These are phyloP conservation scores for Eupeodes corollae DNA, from an alignment of 1,140 invertebrate species.

Conservation along the genomic window DNA sequence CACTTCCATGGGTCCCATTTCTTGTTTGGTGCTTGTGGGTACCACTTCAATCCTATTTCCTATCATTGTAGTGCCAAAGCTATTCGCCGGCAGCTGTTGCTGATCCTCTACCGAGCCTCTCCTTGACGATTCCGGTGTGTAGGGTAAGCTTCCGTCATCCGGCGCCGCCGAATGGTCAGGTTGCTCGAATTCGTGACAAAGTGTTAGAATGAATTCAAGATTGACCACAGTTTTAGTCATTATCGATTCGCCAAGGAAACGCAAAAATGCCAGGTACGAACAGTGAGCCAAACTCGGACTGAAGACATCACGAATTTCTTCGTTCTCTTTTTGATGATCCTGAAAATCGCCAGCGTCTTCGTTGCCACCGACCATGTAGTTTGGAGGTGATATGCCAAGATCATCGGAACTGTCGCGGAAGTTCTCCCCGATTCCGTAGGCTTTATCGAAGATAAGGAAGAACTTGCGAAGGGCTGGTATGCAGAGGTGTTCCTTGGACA, in stretches of 20 bases:
- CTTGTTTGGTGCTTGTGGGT: slow-evolving; percentile 20
- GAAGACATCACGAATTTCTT: slow-evolving; percentile 72
- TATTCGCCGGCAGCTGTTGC: slow-evolving; percentile 39
- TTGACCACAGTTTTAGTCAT: slow-evolving; percentile 65
- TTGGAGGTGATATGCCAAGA: slow-evolving; percentile 6
- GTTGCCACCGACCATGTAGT: neutral
- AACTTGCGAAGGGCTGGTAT: slow-evolving; percentile 60
- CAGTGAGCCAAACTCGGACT: slow-evolving; percentile 71
- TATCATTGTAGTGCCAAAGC: slow-evolving; percentile 68
- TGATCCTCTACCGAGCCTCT: neutral
- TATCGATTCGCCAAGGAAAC: slow-evolving; percentile 57
- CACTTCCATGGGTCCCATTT: slow-evolving; percentile 37
- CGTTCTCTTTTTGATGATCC: slow-evolving; percentile 29
- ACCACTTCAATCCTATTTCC: slow-evolving; percentile 76
- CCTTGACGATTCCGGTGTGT: neutral
- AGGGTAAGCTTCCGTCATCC: neutral
- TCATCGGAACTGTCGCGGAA: slow-evolving; percentile 10
- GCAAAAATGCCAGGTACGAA: slow-evolving; percentile 69
- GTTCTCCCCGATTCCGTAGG: slow-evolving; percentile 42
- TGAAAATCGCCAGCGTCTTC: slow-evolving; percentile 13
- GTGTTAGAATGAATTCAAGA: slow-evolving; percentile 58
- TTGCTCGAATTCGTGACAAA: slow-evolving; percentile 62
- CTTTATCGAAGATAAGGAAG: slow-evolving; percentile 79
- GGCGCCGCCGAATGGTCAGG: slow-evolving; percentile 12
- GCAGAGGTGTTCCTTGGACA: slow-evolving; percentile 67